Percentiles rank a stretch among this genome's conserved stretches.
phyloP scores from a whole-genome alignment of 2,797 vertebrate species.

The Tenualosa ilisha region DNA sequence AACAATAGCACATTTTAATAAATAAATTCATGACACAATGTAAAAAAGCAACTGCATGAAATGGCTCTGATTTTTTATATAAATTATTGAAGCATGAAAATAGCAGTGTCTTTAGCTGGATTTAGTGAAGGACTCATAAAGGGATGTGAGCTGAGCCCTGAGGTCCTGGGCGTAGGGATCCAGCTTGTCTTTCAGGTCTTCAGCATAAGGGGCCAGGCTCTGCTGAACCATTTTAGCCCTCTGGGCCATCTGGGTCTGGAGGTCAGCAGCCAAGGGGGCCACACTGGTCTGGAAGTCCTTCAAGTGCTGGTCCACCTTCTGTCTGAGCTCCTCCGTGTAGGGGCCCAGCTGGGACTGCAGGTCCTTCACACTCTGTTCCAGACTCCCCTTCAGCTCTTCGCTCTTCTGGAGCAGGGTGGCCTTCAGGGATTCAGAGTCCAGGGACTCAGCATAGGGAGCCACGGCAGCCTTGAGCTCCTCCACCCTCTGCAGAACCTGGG shows the following conservation, averaged over 20 bases:
- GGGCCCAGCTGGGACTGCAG: constrained; percentile 63
- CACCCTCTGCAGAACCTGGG: constrained; percentile 64
- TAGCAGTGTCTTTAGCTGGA: neutral
- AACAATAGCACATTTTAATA: neutral
- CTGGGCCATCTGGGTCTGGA: constrained; percentile 65
- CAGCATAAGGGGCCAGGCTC: constrained; percentile 72
- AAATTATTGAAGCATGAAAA: neutral
- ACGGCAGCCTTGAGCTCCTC: constrained; percentile 69
- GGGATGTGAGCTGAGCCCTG: constrained; percentile 60
- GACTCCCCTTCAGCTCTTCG: constrained; percentile 52
- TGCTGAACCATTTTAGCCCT: constrained; percentile 64
- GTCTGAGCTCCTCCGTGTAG: constrained; percentile 69
- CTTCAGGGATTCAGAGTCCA: constrained; percentile 64
- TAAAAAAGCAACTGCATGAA: neutral
- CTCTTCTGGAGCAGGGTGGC: constrained; percentile 56
- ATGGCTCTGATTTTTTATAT: neutral
- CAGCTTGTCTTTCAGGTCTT: constrained; percentile 69
- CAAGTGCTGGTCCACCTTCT: constrained; percentile 69
- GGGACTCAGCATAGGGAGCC: constrained; percentile 63
- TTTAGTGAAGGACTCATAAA: constrained; percentile 64
- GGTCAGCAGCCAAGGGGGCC: constrained; percentile 61
- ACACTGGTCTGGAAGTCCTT: constrained; percentile 65
- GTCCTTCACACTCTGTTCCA: constrained; percentile 55
- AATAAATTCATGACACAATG: neutral
- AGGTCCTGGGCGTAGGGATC: constrained; percentile 69